Base-by-base conservation (phyloP, 2,113 vertebrate genomes). In the Abramis brama region DNA sequence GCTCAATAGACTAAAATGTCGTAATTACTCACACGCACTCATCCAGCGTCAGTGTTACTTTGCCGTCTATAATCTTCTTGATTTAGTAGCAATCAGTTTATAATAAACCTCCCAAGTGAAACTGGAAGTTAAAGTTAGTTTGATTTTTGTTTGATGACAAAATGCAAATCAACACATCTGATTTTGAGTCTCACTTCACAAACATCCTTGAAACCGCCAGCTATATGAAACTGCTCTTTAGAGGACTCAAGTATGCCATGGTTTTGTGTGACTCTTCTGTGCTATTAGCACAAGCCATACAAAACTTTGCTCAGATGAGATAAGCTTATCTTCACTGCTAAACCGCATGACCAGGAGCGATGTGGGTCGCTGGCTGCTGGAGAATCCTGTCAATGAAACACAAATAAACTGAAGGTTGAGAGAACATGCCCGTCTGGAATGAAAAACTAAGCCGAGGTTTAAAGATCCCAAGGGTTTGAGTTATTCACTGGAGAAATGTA, bases 241-340 rank as follows among this genome's bases (percentile, higher is more conserved):
- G 9, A 79, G 30, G 19, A n/a, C 19, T 6, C 39, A n/a, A 9
- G 55, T 8, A 13, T 73, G 70, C 21, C 5, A 0, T 79, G 33
- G 33, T 12, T 25, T 60, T 43, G 50, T 23, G 76, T 39, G 39
- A 13, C 30, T 59, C 76, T 36, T 11, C 30, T 59, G 52, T 73
- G 47, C 36, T 47, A 55, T 11, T 30, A 45, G 62, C 57, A 30
- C 74, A 64, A 77, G 30, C 25, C 59, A 15, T 36, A 59, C 17
- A 64, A 60, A 17, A 73, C 36, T 36, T 73, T n/a, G 25, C 23
- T 55, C 39, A 70, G 33, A n/a, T 77, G 45, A 66, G 79, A 82
- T 86, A 83, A 82, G 60, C 33, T 83, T 71, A 79, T 83, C 82
- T 62, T 50, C n/a, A 25, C 43, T 75, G 6, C n/a, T 25, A 74